A percentile compares a stretch with the other conserved stretches of the same genome.
These are phyloP conservation scores for Scaptomyza flava DNA, from an alignment of 2,888 invertebrate genomes.

Conservation along the genomic window DNA sequence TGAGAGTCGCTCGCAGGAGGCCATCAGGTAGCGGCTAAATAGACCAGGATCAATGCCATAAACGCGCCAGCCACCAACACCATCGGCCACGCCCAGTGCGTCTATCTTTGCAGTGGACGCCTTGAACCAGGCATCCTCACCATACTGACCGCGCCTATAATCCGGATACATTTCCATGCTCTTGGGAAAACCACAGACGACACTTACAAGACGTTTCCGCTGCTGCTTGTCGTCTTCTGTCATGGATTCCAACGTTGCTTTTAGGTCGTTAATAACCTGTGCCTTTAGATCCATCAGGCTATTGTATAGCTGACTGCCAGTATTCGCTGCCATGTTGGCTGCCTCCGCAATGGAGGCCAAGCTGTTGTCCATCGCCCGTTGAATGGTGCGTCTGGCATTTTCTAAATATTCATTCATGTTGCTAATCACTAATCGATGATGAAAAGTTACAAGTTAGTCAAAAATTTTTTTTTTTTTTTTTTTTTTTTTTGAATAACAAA, in stretches of 20 bases:
- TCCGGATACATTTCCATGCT: slow-evolving; percentile 89
- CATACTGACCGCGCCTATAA: slow-evolving; percentile 93
- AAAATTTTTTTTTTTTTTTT: background rate
- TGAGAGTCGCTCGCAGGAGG: slow-evolving; percentile 95
- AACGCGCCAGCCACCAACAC: slow-evolving; percentile 98
- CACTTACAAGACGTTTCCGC: slow-evolving; percentile 90
- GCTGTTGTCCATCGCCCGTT: slow-evolving; percentile 23
- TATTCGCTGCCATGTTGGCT: background rate
- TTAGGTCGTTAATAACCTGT: background rate
- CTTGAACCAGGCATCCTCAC: slow-evolving; percentile 98
- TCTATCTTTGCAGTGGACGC: slow-evolving; percentile 88
- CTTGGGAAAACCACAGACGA: slow-evolving; percentile 96
- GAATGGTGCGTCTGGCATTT: slow-evolving; percentile 30
- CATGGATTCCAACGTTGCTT: background rate
- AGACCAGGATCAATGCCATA: slow-evolving; percentile 98
- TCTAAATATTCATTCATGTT: slow-evolving; percentile 45
- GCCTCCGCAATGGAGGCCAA: slow-evolving; percentile 20
- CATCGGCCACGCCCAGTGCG: slow-evolving; percentile 98
- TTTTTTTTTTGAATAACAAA: background rate
- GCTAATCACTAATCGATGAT: slow-evolving; percentile 3
- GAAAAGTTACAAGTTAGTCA: background rate
- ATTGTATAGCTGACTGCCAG: background rate
- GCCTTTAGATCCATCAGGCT: slow-evolving; percentile 12
- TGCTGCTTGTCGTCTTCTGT: background rate
- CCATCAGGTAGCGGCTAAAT: slow-evolving; percentile 96